Conservation (phyloP, 2,797 vertebrate species). For the Australoheros facetus region DNA sequence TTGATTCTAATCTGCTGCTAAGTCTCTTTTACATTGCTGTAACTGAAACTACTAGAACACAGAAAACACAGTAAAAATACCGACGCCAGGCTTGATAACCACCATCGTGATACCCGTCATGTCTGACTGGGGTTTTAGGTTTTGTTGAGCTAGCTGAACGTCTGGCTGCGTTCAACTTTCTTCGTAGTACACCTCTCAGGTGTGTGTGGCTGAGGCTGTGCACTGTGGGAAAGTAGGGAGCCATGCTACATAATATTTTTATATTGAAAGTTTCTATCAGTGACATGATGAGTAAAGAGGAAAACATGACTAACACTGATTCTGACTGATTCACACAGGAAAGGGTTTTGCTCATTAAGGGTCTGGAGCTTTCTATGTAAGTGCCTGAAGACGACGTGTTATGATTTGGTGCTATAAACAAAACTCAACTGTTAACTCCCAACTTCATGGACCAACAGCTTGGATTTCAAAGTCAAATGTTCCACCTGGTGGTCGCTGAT, state of each 20-base stretch:
- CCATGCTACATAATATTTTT: no score
- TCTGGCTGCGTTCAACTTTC: neutral
- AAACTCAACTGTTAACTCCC: neutral
- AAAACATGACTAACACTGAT: no score
- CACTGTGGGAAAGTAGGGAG: neutral
- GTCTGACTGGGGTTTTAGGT: neutral
- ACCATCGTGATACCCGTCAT: neutral
- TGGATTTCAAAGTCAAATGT: neutral
- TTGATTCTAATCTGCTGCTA: neutral
- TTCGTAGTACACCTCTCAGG: neutral
- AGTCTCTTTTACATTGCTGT: no score
- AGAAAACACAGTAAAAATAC: neutral
- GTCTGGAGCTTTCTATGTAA: neutral
- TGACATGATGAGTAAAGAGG: neutral
- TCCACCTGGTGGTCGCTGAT: slow-evolving; percentile 60
- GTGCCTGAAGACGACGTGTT: neutral
- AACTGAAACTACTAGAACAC: neutral
- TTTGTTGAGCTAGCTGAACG: neutral
- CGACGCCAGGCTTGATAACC: neutral
- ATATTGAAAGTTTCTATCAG: neutral
- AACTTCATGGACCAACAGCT: neutral
- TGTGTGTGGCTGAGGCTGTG: neutral
- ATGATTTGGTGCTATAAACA: no score
- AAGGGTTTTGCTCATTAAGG: neutral
- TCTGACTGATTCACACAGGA: neutral